Evolutionary conservation across 2,888 invertebrate species (phyloP), one percentile per base, ranked within the genome.

Genomic region (Mythimna pallens): DNA sequence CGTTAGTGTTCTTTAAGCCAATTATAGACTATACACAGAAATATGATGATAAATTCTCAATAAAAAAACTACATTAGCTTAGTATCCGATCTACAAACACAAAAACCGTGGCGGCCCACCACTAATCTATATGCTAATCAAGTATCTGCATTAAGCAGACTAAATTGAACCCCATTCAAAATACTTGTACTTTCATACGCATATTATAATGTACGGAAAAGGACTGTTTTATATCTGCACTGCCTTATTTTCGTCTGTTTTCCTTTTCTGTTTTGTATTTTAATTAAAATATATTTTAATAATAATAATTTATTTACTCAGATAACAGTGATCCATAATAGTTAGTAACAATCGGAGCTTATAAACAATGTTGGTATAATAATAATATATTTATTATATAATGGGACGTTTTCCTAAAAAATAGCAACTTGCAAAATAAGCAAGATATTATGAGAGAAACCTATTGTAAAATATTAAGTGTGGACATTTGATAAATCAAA

Each of bases 81-180:
- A 12, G 22, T 17, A 70, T 65, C 30, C 30, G 30, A 30, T 30
- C 5, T 67, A 71, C 66, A 58, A 67, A 83, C 55, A 79, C 69
- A 81, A 77, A 72, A 74, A 82, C 73, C 69, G 71, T 80, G 71
- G 76, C 77, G 76, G 76, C 80, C 71, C 77, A 81, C 65, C 78
- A 86, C 88, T 92, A 90, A 92, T 93, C 90, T 93, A 92, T 89
- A 93, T 92, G 92, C 90, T 92, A 93, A 93, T 92, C 84, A 85
- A 83, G 79, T 72, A 82, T 83, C 76, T 82, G 81, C 82, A 88
- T 89, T 91, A 90, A 81, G 79, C 81, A 55, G 76, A 70, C 82
- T 75, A 87, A 87, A 91, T 89, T 87, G 84, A 75, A 87, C 86
- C 84, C 87, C 87, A 89, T 89, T 87, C 82, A 85, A 83, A 73